These are phyloP conservation scores for Brachyptera putata DNA, from an alignment of 2,888 invertebrate genomes.

Conservation along the genomic window DNA sequence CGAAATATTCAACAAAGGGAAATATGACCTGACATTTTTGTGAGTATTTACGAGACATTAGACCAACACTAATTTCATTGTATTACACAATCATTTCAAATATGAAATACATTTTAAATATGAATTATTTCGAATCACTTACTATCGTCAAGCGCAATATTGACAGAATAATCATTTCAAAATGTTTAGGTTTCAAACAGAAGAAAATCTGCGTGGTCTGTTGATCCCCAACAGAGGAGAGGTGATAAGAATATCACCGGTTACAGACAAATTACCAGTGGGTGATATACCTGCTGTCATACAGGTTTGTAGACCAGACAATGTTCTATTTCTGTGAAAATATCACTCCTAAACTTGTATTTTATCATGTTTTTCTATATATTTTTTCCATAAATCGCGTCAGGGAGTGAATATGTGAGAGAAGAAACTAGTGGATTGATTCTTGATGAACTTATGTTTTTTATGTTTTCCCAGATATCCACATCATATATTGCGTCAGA, in stretches of 20 bases:
- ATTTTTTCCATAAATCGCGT: background rate
- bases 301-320: no score
- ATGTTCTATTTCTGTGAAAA: no score
- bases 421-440: no score
- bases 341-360: no score
- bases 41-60: no score
- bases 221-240: conserved; percentile 1
- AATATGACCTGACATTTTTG: conserved; percentile 54
- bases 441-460: no score
- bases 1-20: conserved; percentile 54
- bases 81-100: no score
- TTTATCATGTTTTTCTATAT: background rate
- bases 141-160: no score
- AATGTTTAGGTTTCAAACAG: background rate
- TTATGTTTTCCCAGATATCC: background rate
- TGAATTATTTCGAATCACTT: background rate
- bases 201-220: background rate
- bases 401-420: background rate
- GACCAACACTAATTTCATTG: no score
- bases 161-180: no score
- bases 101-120: no score
- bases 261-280: conserved; percentile 36
- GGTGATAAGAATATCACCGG: conserved; percentile 35
- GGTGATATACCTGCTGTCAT: conserved; percentile 34
- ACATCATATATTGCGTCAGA: background rate